Evolutionary conservation across 1,140 invertebrate species (phyloP), one percentile per base, ranked within the genome.

Genomic region (Magallana angulata): DNA sequence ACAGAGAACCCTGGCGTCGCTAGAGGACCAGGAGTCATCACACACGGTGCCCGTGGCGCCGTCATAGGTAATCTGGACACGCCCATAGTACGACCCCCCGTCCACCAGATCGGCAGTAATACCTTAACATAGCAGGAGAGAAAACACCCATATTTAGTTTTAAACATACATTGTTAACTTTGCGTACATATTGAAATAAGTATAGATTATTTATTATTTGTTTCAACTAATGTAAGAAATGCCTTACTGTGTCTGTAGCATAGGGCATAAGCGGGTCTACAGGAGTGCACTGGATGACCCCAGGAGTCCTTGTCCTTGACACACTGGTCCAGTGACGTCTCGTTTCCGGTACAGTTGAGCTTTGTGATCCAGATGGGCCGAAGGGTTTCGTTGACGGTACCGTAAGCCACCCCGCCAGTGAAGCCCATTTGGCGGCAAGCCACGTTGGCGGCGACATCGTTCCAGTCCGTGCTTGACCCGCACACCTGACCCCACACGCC

Each of bases 341-440:
- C 92, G 7, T 58, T 89, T 9, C 91, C 91, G 16, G 85, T 91
- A 85, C 92, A 92, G 84, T 90, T 91, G 24, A 91, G 64, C 86
- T 97, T 96, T 91, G 97, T 97, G 90, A 98, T 96, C 93, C 97
- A 96, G 58, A 96, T 95, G 7, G 91, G 92, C 14, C 91, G 91
- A n/a, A 91, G 83, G 7, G 89, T 90, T 18, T 90, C 89, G 82
- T 90, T 90, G 7, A 90, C 88, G 9, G 91, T 91, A 0, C 92
- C 92, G 86, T 91, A 92, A 11, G 89, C 88, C n/a, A 86, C 82
- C 11, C 91, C 91, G 9, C 88, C 89, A 14, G 57, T 82, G 81
- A 91, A 91, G 18, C 88, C 89, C 57, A 87, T 87, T 18, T 90
- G 82, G 5, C 82, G 80, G 86, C 91, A 92, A 7, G 89, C 82